phyloP scores from a whole-genome alignment of 2,113 vertebrate species.

The Dicrurus megarhynchus region DNA sequence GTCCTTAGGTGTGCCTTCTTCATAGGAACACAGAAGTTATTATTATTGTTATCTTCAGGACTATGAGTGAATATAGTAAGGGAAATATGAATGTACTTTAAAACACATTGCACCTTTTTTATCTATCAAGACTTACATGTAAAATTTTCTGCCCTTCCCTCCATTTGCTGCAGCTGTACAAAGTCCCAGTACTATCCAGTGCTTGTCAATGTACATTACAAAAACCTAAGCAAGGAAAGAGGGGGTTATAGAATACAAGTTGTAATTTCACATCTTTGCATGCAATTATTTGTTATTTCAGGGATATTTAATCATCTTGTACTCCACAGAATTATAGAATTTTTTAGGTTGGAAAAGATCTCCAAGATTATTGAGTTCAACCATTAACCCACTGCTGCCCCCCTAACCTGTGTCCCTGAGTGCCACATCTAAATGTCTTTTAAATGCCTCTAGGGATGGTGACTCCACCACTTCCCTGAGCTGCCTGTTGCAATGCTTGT shows the following conservation, averaged over 20 bases:
- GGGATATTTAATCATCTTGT: background rate
- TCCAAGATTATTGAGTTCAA: background rate
- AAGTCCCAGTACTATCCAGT: background rate
- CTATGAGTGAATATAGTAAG: background rate
- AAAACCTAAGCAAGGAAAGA: background rate
- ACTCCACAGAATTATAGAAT: background rate
- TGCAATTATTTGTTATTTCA: background rate
- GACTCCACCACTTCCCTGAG: background rate
- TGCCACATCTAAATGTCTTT: background rate
- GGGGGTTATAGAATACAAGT: background rate
- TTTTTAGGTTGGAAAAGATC: background rate
- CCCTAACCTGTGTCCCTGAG: background rate
- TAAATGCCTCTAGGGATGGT: background rate
- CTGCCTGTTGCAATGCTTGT: background rate
- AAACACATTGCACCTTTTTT: background rate
- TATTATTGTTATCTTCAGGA: background rate
- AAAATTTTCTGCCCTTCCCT: background rate
- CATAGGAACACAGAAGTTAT: background rate
- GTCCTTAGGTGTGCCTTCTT: background rate
- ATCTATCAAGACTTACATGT: background rate
- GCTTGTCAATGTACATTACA: background rate
- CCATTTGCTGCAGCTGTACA: background rate
- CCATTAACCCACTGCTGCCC: rapidly evolving
- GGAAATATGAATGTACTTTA: background rate
- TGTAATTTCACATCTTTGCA: background rate